Percentiles rank a stretch among this genome's conserved stretches.
These are phyloP conservation scores for Micrasema minimum DNA, from an alignment of 1,140 invertebrate species.

Conservation along the genomic window DNA sequence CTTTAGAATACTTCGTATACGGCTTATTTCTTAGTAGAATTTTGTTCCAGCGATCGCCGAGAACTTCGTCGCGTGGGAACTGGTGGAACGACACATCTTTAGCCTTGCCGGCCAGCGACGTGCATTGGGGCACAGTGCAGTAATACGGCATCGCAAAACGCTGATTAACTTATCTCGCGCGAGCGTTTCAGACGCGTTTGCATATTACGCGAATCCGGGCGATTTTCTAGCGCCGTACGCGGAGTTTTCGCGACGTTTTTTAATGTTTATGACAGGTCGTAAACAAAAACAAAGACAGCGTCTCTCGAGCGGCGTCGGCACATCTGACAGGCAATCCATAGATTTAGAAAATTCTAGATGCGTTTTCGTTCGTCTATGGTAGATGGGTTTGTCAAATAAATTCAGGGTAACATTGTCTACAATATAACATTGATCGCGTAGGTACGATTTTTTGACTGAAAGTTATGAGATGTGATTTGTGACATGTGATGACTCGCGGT, in stretches of 20 bases:
- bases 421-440: too few relatives aligned
- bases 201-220: conserved; percentile 3
- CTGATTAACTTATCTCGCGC: neutral
- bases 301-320: conserved; percentile 30
- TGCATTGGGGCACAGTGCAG: conserved; percentile 64
- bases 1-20: conserved; percentile 66
- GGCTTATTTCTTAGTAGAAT: conserved; percentile 63
- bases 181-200: neutral
- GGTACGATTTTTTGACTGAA: too few relatives aligned
- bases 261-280: conserved; percentile 25
- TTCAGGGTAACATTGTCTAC: too few relatives aligned
- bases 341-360: conserved; percentile 17
- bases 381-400: neutral
- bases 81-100: conserved; percentile 66
- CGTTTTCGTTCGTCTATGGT: too few relatives aligned
- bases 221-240: neutral
- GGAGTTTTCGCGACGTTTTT: conserved; percentile 1
- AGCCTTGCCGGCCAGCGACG: conserved; percentile 64
- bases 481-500: too few relatives aligned
- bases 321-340: conserved; percentile 33
- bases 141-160: conserved; percentile 62
- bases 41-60: conserved; percentile 62
- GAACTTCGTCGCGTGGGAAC: conserved; percentile 61
- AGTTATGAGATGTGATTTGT: too few relatives aligned
- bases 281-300: conserved; percentile 40